Evolutionary conservation across 2,113 vertebrate species (phyloP).

Genomic region (Gallinago media): DNA sequence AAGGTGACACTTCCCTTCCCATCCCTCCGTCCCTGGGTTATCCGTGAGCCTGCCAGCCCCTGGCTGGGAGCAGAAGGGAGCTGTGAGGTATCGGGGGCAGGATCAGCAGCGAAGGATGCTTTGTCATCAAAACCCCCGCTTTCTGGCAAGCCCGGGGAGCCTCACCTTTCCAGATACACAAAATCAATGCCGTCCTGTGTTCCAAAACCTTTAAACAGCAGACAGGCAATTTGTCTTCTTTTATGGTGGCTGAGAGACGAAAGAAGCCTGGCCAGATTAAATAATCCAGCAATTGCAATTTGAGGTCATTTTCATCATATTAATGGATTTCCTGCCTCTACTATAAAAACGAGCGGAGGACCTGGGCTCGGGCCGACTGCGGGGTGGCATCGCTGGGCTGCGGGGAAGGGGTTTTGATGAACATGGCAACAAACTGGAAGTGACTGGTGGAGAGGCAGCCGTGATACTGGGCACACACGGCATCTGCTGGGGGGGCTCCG

Average conservation of each 20-base stretch:
- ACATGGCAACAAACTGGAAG: not conserved
- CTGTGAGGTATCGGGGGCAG: fast-evolving
- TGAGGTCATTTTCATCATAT: conserved; percentile 14
- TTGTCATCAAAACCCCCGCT: not conserved
- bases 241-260: not conserved
- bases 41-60: fast-evolving
- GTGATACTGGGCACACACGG: fast-evolving
- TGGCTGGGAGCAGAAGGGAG: fast-evolving
- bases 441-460: not conserved
- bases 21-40: not conserved
- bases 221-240: conserved; percentile 53
- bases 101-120: not conserved
- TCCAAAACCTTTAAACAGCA: conserved; percentile 12
- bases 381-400: not conserved
- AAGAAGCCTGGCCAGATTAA: conserved; percentile 10
- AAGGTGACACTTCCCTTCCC: not conserved
- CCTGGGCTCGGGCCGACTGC: not conserved
- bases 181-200: conserved; percentile 29
- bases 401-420: not conserved
- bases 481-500: fast-evolving
- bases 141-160: not conserved
- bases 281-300: not conserved
- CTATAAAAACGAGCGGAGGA: not conserved
- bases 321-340: not conserved
- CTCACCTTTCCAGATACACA: not conserved